Evolutionary conservation across 2,113 vertebrate species (phyloP).

Genomic region (Capreolus pygargus): DNA sequence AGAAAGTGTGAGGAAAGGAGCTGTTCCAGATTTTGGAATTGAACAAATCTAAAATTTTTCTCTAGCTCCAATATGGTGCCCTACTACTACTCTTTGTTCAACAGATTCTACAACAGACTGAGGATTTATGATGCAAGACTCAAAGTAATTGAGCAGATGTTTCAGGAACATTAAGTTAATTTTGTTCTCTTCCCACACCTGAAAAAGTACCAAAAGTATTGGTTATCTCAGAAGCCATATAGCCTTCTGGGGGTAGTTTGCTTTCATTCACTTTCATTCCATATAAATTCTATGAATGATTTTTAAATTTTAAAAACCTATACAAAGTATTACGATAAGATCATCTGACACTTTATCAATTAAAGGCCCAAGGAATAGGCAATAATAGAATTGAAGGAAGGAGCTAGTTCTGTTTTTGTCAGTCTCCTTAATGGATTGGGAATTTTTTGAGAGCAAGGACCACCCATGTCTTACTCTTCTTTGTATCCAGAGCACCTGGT

Average conservation of each 20-base stretch:
- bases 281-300: neutral
- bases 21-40: neutral
- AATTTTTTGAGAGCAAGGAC: conserved; percentile 38
- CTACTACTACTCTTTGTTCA: neutral
- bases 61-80: neutral
- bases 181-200: neutral
- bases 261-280: neutral
- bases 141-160: neutral
- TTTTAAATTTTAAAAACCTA: neutral
- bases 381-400: neutral
- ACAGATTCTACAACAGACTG: neutral
- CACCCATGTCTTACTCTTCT: conserved; percentile 13
- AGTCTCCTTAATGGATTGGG: neutral
- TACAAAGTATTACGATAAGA: neutral
- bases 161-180: neutral
- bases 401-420: neutral
- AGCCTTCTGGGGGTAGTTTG: neutral
- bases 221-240: neutral
- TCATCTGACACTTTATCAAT: neutral
- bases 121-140: neutral
- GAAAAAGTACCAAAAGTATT: neutral
- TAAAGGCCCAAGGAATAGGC: neutral
- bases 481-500: neutral
- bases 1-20: neutral
- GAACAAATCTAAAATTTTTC: neutral